Evolutionary conservation across 2,797 vertebrate species (phyloP).

Genomic region (Gadopsis marmoratus): DNA sequence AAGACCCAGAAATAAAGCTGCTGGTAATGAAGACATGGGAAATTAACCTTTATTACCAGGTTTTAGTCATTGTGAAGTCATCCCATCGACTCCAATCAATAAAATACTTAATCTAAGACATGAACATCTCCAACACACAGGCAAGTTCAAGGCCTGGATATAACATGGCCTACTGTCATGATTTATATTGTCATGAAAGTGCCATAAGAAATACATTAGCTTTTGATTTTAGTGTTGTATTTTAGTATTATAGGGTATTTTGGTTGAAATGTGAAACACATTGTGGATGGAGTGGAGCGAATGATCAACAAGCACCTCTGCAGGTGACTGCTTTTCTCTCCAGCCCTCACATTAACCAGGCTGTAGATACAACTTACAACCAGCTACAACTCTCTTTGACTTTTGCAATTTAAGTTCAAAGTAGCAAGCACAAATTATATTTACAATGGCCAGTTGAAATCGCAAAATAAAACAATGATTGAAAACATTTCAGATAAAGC

Average conservation of each 20-base stretch:
- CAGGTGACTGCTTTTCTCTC: background rate
- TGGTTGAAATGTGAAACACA: conserved; percentile 5
- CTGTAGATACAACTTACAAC: background rate
- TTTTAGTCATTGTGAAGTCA: conserved; percentile 36
- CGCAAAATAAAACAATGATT: conserved; percentile 6
- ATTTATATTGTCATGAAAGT: conserved; percentile 20
- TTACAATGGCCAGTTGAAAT: background rate
- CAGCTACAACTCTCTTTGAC: conserved; percentile 2
- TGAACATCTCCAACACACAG: background rate
- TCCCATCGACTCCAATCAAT: conserved; percentile 8
- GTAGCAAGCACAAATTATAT: background rate
- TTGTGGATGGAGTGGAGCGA: background rate
- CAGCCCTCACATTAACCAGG: background rate
- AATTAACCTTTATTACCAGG: conserved; percentile 32
- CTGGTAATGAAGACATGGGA: conserved; percentile 4
- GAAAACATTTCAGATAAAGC: background rate
- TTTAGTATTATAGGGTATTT: background rate
- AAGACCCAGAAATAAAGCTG: conserved; percentile 26
- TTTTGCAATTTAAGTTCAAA: background rate
- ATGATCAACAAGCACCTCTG: conserved; percentile 2
- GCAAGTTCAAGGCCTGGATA: conserved; percentile 8
- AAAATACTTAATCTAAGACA: conserved; percentile 4
- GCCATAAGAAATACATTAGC: background rate
- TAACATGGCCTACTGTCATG: background rate
- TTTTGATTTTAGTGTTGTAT: background rate